A percentile compares a stretch with the other conserved stretches of the same genome.
Evolutionary conservation across 2,113 vertebrate species (phyloP).

Genomic region (Scomber colias): DNA sequence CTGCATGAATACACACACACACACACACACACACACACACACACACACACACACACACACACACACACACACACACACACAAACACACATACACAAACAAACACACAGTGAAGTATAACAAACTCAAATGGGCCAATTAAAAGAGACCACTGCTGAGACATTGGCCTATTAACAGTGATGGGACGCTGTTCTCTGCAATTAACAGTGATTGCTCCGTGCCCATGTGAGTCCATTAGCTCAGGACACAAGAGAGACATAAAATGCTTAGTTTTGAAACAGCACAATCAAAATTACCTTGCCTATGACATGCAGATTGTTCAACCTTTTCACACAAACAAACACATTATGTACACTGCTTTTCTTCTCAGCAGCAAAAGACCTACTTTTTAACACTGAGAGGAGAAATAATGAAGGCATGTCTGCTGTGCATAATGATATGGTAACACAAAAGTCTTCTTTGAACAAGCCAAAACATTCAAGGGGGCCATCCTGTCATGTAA

Average conservation of each 20-base stretch:
- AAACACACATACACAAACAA: neutral
- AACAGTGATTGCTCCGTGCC: slow-evolving; percentile 42
- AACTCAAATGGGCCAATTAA: slow-evolving; percentile 53
- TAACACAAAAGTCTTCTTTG: neutral
- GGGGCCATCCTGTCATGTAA: neutral
- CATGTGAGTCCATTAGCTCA: slow-evolving; percentile 32
- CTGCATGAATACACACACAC: neutral
- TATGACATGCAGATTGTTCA: neutral
- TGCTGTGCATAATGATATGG: neutral
- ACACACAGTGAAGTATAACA: slow-evolving; percentile 10
- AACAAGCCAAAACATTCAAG: neutral
- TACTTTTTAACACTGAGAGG: neutral
- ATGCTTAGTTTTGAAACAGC: slow-evolving; percentile 21
- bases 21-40: neutral
- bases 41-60: neutral
- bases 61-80: neutral
- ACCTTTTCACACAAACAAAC: neutral
- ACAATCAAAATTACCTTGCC: slow-evolving; percentile 28
- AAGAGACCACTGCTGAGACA: slow-evolving; percentile 31
- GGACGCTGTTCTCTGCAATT: slow-evolving; percentile 43
- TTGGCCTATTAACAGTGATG: slow-evolving; percentile 31
- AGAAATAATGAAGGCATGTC: neutral
- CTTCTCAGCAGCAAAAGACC: neutral
- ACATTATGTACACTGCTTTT: neutral
- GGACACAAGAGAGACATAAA: slow-evolving; percentile 23